A percentile compares a stretch with the other conserved stretches of the same genome.
Conservation (phyloP, 2,888 invertebrate species). For the Sinelater perroti region DNA sequence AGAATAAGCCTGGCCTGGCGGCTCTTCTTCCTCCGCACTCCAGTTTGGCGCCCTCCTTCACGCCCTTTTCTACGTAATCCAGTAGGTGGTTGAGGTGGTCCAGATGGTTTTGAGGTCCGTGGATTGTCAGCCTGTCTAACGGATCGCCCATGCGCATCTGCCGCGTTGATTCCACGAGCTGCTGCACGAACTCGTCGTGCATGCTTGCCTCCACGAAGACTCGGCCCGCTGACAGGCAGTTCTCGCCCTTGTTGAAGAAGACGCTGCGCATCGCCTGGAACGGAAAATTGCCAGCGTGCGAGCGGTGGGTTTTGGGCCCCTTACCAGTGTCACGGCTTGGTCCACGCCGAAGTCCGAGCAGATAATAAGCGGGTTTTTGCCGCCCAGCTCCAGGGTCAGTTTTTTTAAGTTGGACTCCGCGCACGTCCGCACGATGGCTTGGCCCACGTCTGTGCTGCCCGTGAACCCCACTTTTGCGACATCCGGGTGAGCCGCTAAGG, state of each 20-base stretch:
- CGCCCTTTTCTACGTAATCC: conserved; percentile 69
- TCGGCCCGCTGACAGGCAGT: conserved; percentile 96
- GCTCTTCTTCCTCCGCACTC: conserved; percentile 83
- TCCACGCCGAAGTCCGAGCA: conserved; percentile 95
- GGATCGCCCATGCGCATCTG: conserved; percentile 86
- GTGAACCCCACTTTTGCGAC: conserved; percentile 96
- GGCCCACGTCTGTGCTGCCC: conserved; percentile 92
- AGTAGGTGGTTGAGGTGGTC: conserved; percentile 89
- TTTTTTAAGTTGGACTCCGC: conserved; percentile 93
- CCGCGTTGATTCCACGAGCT: conserved; percentile 79
- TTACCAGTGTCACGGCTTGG: conserved; percentile 88
- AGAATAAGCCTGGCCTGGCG: conserved; percentile 80
- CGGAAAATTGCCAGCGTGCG: too few relatives aligned
- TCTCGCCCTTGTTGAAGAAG: conserved; percentile 98
- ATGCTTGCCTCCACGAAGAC: conserved; percentile 91
- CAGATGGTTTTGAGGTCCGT: conserved; percentile 94
- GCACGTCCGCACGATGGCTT: conserved; percentile 90
- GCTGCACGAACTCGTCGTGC: conserved; percentile 86
- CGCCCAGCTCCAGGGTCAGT: conserved; percentile 92
- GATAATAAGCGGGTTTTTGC: conserved; percentile 94
- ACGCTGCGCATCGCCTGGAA: conserved; percentile 88
- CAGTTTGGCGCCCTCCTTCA: conserved; percentile 86
- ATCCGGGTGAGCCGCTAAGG: conserved; percentile 83
- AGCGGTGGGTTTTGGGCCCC: conserved; percentile 48
- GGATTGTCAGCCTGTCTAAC: conserved; percentile 84